Evolutionary conservation across 30 jellyfish, hydroid and myxozoan species (phyloP).

Genomic region (Aurelia aurita): DNA sequence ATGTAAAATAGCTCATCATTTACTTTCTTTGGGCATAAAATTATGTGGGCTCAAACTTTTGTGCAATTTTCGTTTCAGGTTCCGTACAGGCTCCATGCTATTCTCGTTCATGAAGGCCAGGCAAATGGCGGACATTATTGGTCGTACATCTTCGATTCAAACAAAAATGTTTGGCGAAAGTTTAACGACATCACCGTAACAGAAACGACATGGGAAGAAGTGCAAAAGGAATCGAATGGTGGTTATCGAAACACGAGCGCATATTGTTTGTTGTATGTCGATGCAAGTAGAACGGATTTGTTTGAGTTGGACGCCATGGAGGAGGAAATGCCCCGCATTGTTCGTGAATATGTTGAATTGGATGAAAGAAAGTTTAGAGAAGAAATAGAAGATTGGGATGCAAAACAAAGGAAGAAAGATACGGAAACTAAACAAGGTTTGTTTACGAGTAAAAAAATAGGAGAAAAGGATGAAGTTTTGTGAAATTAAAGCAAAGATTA

Average conservation of each 20-base stretch:
- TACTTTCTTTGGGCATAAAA: no score
- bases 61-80: no score
- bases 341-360: slow-evolving; percentile 3
- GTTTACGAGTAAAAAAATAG: neutral
- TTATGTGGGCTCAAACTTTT: no score
- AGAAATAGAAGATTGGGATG: slow-evolving; percentile 58
- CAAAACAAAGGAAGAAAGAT: slow-evolving; percentile 31
- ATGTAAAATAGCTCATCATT: no score
- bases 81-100: slow-evolving; percentile 78
- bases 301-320: slow-evolving; percentile 25
- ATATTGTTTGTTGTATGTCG: slow-evolving; percentile 66
- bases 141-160: slow-evolving; percentile 64
- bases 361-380: slow-evolving; percentile 32
- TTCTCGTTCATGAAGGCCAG: slow-evolving; percentile 79
- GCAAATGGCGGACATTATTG: slow-evolving; percentile 81
- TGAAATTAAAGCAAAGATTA: no score
- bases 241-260: slow-evolving; percentile 75
- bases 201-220: slow-evolving; percentile 76
- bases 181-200: slow-evolving; percentile 73
- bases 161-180: slow-evolving; percentile 46
- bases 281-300: slow-evolving; percentile 48
- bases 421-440: neutral
- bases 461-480: no score
- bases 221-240: slow-evolving; percentile 56
- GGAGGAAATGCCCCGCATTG: slow-evolving; percentile 22